Base-by-base conservation (phyloP, 2,888 invertebrate species). In the Therioaphis trifolii region DNA sequence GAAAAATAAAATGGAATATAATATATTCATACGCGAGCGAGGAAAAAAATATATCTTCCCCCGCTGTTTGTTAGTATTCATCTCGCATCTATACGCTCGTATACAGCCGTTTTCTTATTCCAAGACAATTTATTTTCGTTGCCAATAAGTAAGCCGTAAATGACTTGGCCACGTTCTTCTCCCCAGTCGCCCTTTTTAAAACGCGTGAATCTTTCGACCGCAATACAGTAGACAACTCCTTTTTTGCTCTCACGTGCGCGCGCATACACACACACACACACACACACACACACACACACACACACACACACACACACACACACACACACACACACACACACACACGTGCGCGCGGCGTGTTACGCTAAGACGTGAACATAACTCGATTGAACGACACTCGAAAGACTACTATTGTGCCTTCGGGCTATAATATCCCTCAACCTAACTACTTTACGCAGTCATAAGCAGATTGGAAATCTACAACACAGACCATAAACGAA, bases 71-170 rank as follows among this genome's bases (percentile, higher is more conserved):
- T 58, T 75, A 69, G 66, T 69, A 75, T 75, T 75, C 76, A 46
- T n/a, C 76, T 61, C 46, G n/a, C 43, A 46, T 43, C 12, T 49
- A 7, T 71, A 49, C 11, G 27, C 46, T 43, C 12, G 15, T 40
- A 7, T 43, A 75, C n/a, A 29, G n/a, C 4, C 14, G 12, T 77
- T 63, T 29, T 15, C 46, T 15, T 77, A 63, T 77, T 63, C 21
- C 15, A 49, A n/a, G 76, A 63, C 76, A 63, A 77, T 77, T 77
- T 77, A 77, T 29, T 77, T 63, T 29, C 63, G 46, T 63, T 29
- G 61, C 63, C 76, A 49, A 77, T 63, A 63, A 77, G 29, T 29
- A 49, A 77, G 29, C 29, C 76, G 46, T 63, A 77, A 77, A 77
- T 63, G 12, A 63, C 76, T 63, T 46, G 76, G 63, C 29, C 63